Base-by-base conservation (phyloP, 2,113 vertebrate species). In the Chlamydotis undulata region DNA sequence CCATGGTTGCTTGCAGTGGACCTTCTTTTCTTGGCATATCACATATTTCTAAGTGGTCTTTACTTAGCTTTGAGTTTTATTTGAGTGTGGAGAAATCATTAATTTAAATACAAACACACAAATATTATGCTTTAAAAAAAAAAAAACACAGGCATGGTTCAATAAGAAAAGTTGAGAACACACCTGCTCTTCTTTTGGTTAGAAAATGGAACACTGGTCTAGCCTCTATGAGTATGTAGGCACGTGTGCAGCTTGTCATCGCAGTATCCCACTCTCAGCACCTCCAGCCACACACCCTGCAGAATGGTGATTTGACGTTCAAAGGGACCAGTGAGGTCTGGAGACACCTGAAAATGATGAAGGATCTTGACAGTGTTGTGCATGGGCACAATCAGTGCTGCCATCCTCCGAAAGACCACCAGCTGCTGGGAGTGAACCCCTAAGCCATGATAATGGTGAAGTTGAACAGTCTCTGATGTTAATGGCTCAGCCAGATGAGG, bases 191-290 rank as follows among this genome's bases (percentile, higher is more conserved):
- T 88, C 35, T 15, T 15, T 23, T 1, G 7, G 55, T 16, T 26
- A 69, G 33, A 41, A 65, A 33, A 45, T 3, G 49, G 23, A 64
- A 25, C 9, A 5, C 0, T 1, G 29, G 13, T n/a, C 47, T 67
- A 10, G 15, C 5, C 25, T 14, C 4, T 1, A 8, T 6, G 24
- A 49, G 23, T 37, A 39, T 0, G 1, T 10, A 16, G 59, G n/a
- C 47, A 31, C 1, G 1, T 3, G 35, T 31, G 29, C 14, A 37
- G 23, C 23, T 26, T 35, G 53, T 11, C 68, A 35, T 18, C 37
- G 43, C 59, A 47, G 8, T 43, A 71, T 21, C 64, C 33, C 12
- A 12, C 1, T 26, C 57, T 26, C 0, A 1, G 60, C 31, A 89
- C 14, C 26, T 56, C 68, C 80, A 68, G 35, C 61, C 71, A 25